Base-by-base conservation (phyloP, 35 echinoderm and acorn worm genomes). In the Holothuria glaberrima region DNA sequence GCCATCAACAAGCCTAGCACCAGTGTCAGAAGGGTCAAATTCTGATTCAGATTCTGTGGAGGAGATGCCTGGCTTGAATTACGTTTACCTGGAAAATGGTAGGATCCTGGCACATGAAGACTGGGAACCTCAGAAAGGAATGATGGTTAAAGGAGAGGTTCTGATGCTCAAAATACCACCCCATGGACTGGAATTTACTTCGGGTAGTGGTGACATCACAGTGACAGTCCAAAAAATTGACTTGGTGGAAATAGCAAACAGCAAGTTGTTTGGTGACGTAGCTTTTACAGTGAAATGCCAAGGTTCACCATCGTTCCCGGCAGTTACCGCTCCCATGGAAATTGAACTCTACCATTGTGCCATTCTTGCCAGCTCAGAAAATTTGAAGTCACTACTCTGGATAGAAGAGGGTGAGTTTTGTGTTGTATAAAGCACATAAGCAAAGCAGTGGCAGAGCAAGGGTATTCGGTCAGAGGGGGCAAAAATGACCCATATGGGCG, bases 51-150 rank as follows among this genome's bases (percentile, higher is more conserved):
- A 70, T 56, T 88, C 86, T 7, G 4, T 84, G 26, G 80, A 62
- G 3, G 80, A 84, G 20, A 9, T 84, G 30, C 31, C 26, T 1
- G 80, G 33, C 17, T 41, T 84, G 46, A 84, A 84, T 28, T 84
- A 84, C 18, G 80, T 84, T 2, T 84, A 84, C 56, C 80, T 84
- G 5, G 46, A 84, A 18, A 84, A 84, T 31, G 80, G 80, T 12
- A 84, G 54, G 46, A 63, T 84, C 28, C 56, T 84, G 13, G 80
- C 80, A 14, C 52, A 84, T 18, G 56, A 84, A 63, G 57, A 25
- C 4, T 84, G 80, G 80, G 80, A 84, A n/a, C 54, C 80, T 33
- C 46, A 59, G 34, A 48, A 61, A 12, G 80, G 80, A n/a, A 20
- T 84, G 57, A 63, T 75, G 71, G 71, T 75, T 3, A 75, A 82